phyloP scores from a whole-genome alignment of 2,797 vertebrate species.

The Hirundo rustica region DNA sequence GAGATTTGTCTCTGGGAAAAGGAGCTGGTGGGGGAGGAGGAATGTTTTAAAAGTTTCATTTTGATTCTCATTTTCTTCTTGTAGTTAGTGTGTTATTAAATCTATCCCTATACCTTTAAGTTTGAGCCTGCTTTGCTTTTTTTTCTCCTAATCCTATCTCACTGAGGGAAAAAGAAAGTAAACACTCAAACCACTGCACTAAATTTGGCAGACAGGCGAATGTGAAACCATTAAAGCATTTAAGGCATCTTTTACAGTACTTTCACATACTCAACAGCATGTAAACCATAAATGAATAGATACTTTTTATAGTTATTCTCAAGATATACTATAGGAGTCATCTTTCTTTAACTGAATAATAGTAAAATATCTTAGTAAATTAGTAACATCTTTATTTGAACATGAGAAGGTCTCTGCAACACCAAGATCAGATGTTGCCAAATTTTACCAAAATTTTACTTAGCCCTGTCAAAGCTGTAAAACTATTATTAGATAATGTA shows the following conservation, averaged over 20 bases:
- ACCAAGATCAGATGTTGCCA: not conserved
- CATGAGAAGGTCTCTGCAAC: not conserved
- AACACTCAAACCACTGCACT: no score
- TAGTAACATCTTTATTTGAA: not conserved
- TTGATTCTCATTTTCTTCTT: no score
- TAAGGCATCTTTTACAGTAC: not conserved
- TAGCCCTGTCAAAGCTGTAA: not conserved
- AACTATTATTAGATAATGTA: no score
- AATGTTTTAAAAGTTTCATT: no score
- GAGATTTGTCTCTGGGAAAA: no score
- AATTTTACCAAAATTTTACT: not conserved
- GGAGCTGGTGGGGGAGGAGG: no score
- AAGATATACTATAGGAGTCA: not conserved
- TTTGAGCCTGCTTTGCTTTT: no score
- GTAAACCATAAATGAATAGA: not conserved
- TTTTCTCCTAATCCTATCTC: no score
- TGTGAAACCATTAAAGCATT: not conserved
- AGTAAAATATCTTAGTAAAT: not conserved
- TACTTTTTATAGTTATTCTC: not conserved
- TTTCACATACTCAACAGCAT: not conserved
- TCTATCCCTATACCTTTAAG: no score
- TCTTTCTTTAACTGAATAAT: not conserved
- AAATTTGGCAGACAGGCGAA: no score
- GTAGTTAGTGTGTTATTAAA: no score
- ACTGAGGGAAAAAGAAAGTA: no score